These are phyloP conservation scores for Campoplex capitator DNA, from an alignment of 2,888 invertebrate species.

Conservation along the genomic window DNA sequence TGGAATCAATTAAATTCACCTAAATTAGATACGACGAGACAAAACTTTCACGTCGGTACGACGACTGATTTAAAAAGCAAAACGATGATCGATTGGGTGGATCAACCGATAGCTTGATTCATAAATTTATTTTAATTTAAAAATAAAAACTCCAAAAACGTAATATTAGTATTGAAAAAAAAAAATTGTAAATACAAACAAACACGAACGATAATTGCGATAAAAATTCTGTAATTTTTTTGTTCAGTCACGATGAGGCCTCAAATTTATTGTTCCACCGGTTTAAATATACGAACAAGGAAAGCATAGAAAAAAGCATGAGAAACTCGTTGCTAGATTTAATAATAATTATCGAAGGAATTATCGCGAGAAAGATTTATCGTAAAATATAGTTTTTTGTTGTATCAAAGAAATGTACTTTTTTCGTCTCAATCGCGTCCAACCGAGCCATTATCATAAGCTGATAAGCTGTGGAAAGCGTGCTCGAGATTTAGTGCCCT, in stretches of 20 bases:
- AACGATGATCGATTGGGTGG: background rate
- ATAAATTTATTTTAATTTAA: background rate
- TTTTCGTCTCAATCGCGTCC: background rate
- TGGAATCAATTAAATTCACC: background rate
- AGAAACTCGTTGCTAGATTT: too few relatives aligned
- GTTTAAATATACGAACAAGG: too few relatives aligned
- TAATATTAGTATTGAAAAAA: too few relatives aligned
- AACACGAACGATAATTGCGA: too few relatives aligned
- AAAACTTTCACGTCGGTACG: background rate
- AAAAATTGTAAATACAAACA: too few relatives aligned
- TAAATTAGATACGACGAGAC: background rate
- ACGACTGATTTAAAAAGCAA: background rate
- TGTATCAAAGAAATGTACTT: background rate
- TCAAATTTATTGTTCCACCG: too few relatives aligned
- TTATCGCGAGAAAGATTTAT: too few relatives aligned
- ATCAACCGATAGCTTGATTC: background rate
- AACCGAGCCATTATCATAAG: slow-evolving; percentile 18
- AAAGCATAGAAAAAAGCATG: too few relatives aligned
- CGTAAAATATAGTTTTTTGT: background rate
- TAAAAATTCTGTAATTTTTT: too few relatives aligned
- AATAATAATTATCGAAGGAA: too few relatives aligned
- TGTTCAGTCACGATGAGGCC: too few relatives aligned
- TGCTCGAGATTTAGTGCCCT: slow-evolving; percentile 28
- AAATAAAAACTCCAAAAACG: background rate
- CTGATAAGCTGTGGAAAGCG: slow-evolving; percentile 59